Conservation (phyloP, 2,888 invertebrate genomes). For the Acanthosepion esculentum region DNA sequence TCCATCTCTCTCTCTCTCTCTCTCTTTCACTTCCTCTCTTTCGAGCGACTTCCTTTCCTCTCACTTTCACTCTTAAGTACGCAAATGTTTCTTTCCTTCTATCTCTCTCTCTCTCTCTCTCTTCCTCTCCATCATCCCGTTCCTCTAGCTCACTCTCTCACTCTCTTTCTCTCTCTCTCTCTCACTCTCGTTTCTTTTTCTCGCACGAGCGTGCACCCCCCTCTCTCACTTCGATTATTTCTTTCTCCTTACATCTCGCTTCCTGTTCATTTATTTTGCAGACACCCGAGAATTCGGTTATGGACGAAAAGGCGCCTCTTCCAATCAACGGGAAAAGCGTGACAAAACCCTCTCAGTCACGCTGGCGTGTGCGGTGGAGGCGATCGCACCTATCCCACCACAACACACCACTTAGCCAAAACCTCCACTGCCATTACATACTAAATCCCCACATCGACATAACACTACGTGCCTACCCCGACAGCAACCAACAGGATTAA, state of each 20-base stretch:
- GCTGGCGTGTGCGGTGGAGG: not conserved
- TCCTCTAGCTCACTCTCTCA: not conserved
- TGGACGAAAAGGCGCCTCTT: not conserved
- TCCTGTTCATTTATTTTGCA: not conserved
- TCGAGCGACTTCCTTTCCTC: not conserved
- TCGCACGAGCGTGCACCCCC: not conserved
- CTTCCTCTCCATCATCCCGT: not conserved
- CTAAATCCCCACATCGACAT: not conserved
- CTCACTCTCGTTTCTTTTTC: not conserved
- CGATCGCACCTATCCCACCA: not conserved
- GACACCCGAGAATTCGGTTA: not conserved
- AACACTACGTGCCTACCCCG: not conserved
- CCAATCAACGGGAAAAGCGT: not conserved
- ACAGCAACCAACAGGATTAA: not conserved
- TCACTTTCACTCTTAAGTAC: no score
- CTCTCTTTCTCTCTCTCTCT: not conserved
- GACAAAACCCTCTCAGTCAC: slow-evolving; percentile 33
- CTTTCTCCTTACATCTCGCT: not conserved
- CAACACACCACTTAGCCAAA: not conserved
- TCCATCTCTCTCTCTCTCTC: not conserved
- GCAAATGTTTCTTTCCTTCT: no score
- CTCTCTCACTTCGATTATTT: not conserved
- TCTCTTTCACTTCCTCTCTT: not conserved
- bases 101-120: not conserved
- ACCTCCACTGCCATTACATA: not conserved